Evolutionary conservation across 2,797 vertebrate species (phyloP), one percentile per base, ranked within the genome.

Genomic region (Oreortyx pictus): DNA sequence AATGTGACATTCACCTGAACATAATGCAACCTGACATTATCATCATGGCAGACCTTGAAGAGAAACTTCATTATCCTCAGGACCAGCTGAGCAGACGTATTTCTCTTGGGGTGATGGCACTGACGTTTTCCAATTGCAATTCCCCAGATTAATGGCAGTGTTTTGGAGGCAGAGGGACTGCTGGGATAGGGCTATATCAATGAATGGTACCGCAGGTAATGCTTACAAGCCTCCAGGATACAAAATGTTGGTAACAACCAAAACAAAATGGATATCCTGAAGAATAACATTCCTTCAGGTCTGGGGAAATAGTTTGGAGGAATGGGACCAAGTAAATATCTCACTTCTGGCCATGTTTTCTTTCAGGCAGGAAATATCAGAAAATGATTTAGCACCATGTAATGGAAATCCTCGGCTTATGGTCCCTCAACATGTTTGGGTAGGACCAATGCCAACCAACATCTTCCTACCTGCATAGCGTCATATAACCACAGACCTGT

Each of bases 171-270:
- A 86, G 86, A 87, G 57, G 52, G 65, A 74, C 39, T 86, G 33
- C 74, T 73, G 60, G 52, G 91, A 31, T 27, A 31, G 50, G 41
- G 50, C 91, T 84, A 27, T 81, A 46, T 84, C 83, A 80, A 60
- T 76, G 77, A 77, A 61, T 61, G 12, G 43, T 91, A 62, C 37
- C 37, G 54, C 12, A 54, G 39, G n/a, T 76, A 76, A 44, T 44
- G 24, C 35, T 93, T 90, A 81, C 91, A 95, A 90, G 4, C 70
- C 61, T 90, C 92, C 86, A 78, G 75, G 62, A 65, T 83, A 86
- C 68, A 83, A 82, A 73, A 39, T 37, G 62, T 59, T 77, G 29
- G 35, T 87, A 78, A 56, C 29, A 80, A 80, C 54, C 31, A 78
- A 82, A 81, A 83, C 20, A 83, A 35, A 86, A 37, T 73, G 27